Evolutionary conservation across 2,797 vertebrate genomes (phyloP).

Genomic region (Siniperca scherzeri): DNA sequence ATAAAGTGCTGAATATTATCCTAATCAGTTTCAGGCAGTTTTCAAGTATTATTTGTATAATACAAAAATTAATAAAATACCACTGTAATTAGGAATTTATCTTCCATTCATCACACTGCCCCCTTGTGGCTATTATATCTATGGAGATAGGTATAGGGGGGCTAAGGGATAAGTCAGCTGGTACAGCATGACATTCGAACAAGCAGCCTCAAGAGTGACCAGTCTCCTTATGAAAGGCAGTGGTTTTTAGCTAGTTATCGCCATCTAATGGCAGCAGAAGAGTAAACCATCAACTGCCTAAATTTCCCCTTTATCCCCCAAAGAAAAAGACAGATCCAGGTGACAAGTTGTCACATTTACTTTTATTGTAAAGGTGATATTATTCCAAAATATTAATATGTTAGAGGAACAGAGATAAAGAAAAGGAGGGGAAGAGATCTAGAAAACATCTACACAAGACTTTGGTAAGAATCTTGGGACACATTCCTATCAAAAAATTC

Average conservation of each 20-base stretch:
- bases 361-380: constrained; percentile 96
- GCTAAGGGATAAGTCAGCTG: background rate
- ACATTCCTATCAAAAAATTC: constrained; percentile 87
- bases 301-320: background rate
- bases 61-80: constrained; percentile 9
- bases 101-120: constrained; percentile 20
- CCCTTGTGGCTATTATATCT: constrained; percentile 23
- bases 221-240: background rate
- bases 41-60: constrained; percentile 1
- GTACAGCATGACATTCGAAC: background rate
- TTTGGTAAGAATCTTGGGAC: constrained; percentile 94
- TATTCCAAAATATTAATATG: constrained; percentile 96
- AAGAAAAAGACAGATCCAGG: constrained; percentile 66
- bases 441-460: constrained; percentile 93
- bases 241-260: constrained; percentile 20
- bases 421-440: constrained; percentile 82
- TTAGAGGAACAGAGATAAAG: constrained; percentile 84
- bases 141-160: background rate
- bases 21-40: background rate
- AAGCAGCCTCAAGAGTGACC: constrained; percentile 7
- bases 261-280: constrained; percentile 76
- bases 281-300: background rate
- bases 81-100: background rate
- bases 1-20: constrained; percentile 15
- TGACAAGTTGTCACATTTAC: constrained; percentile 84